A percentile compares a stretch with the other conserved stretches of the same genome.
phyloP scores from a whole-genome alignment of 2,888 invertebrate species.

The Chouioia cunea region DNA sequence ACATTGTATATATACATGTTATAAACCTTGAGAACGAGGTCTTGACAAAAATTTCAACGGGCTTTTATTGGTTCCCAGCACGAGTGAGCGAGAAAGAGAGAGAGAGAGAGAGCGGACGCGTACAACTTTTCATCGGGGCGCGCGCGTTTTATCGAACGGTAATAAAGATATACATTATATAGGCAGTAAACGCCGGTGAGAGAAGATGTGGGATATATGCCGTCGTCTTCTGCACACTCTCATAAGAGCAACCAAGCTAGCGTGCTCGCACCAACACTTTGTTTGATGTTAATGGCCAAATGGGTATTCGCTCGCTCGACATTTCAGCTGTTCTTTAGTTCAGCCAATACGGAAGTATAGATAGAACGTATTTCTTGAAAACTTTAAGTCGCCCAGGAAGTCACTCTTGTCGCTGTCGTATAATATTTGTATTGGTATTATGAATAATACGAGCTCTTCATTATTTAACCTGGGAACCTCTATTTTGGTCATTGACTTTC shows the following conservation, averaged over 20 bases:
- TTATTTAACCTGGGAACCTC: background rate
- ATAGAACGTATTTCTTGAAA: conserved; percentile 9
- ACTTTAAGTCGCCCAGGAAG: background rate
- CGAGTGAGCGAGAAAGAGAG: too few species aligned
- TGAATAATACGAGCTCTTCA: conserved; percentile 4
- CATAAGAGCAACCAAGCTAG: too few species aligned
- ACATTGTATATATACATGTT: too few species aligned
- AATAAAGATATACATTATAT: conserved; percentile 5
- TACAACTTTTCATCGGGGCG: too few species aligned
- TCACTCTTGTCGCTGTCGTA: conserved; percentile 4
- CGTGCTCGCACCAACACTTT: too few species aligned
- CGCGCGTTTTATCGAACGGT: background rate
- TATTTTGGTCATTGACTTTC: conserved; percentile 8
- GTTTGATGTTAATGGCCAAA: too few species aligned
- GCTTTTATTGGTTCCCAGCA: background rate
- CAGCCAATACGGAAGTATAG: conserved; percentile 8
- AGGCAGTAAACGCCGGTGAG: too few species aligned
- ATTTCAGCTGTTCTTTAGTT: background rate
- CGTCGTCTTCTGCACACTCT: too few species aligned
- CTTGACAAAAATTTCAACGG: conserved; percentile 5
- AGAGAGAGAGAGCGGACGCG: too few species aligned
- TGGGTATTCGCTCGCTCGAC: too few species aligned
- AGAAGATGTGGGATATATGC: too few species aligned
- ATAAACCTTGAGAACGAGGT: conserved; percentile 16
- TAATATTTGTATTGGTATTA: conserved; percentile 16